These are phyloP conservation scores for Astropecten irregularis DNA, from an alignment of 53 echinoderm and acorn worm species.

Conservation along the genomic window DNA sequence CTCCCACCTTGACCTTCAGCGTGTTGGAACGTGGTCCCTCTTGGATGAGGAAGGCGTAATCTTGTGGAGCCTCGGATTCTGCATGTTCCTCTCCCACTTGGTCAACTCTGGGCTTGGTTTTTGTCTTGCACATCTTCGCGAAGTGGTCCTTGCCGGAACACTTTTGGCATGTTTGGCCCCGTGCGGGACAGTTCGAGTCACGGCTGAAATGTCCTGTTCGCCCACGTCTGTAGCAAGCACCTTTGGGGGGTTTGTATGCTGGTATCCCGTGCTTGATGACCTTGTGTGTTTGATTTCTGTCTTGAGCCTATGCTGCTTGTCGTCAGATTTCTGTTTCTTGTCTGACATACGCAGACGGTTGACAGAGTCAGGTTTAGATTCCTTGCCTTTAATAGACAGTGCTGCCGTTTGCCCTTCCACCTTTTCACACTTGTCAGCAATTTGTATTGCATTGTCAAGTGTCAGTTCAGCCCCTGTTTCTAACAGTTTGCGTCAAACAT, in stretches of 20 bases:
- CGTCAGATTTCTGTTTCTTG: background rate
- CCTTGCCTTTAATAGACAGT: background rate
- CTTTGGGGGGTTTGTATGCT: background rate
- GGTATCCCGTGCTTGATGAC: background rate
- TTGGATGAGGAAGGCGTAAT: slow-evolving; percentile 19
- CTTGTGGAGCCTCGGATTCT: background rate
- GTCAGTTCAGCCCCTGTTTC: slow-evolving; percentile 41
- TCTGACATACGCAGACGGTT: background rate
- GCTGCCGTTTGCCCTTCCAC: slow-evolving; percentile 44
- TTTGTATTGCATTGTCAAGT: slow-evolving; percentile 9
- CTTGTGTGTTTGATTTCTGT: background rate
- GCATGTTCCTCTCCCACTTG: background rate
- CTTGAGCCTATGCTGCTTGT: background rate
- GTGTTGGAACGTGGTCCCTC: background rate
- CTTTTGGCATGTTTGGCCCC: slow-evolving; percentile 30
- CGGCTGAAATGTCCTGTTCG: slow-evolving; percentile 25
- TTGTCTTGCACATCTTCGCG: slow-evolving; percentile 1
- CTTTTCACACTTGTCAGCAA: slow-evolving; percentile 41
- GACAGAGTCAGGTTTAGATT: background rate
- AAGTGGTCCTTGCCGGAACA: slow-evolving; percentile 39
- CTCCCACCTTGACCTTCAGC: slow-evolving; percentile 13
- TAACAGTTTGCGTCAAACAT: slow-evolving; percentile 46
- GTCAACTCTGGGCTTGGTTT: background rate
- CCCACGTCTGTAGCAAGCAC: slow-evolving; percentile 18
- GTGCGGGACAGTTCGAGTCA: slow-evolving; percentile 41